Conservation (phyloP, 2,113 vertebrate species). For the Atlantisia rogersi region DNA sequence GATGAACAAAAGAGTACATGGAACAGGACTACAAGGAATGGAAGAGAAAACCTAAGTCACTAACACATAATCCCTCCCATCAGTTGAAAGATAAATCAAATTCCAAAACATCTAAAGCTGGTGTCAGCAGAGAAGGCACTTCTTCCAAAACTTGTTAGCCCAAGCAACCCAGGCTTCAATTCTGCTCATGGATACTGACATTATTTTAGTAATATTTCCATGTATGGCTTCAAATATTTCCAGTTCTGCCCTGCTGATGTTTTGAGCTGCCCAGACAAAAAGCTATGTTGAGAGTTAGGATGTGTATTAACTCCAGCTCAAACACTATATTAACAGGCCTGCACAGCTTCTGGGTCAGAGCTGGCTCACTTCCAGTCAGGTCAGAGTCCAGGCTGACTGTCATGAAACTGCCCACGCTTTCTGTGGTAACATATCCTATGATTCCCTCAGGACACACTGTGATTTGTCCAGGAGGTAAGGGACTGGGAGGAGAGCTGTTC, state of each 20-base stretch:
- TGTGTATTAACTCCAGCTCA: background rate
- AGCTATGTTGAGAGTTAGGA: background rate
- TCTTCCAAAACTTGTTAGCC: background rate
- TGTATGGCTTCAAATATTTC: background rate
- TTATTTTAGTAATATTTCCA: background rate
- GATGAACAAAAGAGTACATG: background rate
- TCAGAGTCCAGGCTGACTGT: background rate
- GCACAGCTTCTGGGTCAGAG: background rate
- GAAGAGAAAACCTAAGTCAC: background rate
- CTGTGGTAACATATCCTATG: background rate
- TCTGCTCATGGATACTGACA: background rate
- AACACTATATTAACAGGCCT: background rate
- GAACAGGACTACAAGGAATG: background rate
- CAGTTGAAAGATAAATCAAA: background rate
- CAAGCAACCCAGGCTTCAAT: background rate
- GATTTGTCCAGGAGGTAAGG: background rate
- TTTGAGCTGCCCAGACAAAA: background rate
- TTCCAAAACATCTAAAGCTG: background rate
- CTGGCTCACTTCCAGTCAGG: slow-evolving; percentile 3
- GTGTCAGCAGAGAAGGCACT: background rate
- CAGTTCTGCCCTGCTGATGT: background rate
- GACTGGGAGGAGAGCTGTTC: background rate
- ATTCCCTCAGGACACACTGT: background rate
- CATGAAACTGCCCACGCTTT: background rate
- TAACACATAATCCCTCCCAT: background rate